Evolutionary conservation across 2,888 invertebrate genomes (phyloP), one percentile per base, ranked within the genome.

Genomic region (Lamproptera curius): DNA sequence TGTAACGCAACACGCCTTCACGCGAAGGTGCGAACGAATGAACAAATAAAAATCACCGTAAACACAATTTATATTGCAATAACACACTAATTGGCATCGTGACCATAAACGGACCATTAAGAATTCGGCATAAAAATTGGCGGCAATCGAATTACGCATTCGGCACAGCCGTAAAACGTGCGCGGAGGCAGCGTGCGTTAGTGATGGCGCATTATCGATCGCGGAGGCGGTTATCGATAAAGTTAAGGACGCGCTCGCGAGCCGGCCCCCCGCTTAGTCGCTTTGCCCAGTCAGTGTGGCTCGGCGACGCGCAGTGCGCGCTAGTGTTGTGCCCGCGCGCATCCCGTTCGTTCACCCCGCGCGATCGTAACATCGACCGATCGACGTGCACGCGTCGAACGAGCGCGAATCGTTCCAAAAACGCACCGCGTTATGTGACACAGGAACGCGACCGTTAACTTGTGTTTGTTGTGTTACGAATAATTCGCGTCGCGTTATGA

Each of bases 341-440:
- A 68, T 63, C 70, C 65, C 57, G 61, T 59, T 70, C 76, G 66
- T 74, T 75, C 68, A 70, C 73, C 68, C 66, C 66, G 62, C 57
- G 56, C 75, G 79, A 74, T 74, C 76, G 70, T 59, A 62, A 54
- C 59, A 71, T 72, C 76, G 76, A 70, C 84, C 84, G 86, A 70
- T 67, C 75, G 74, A 79, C 76, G 73, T 31, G 54, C 53, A 57
- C 54, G 55, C 60, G 55, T 63, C 63, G 42, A 60, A 56, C 54
- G 55, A 57, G 57, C 59, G 59, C 61, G 59, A 62, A 61, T 48
- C 63, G 67, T 64, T 61, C 60, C 62, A 62, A 61, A 59, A n/a
- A n/a, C n/a, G n/a, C n/a, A n/a, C n/a, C 50, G 43, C 50, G 53
- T 55, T 54, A 50, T 51, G 54, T 52, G 47, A 41, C 52, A 49